These are phyloP conservation scores for Aleiodes sp. DNA, from an alignment of 1,140 invertebrate species.

Conservation along the genomic window DNA sequence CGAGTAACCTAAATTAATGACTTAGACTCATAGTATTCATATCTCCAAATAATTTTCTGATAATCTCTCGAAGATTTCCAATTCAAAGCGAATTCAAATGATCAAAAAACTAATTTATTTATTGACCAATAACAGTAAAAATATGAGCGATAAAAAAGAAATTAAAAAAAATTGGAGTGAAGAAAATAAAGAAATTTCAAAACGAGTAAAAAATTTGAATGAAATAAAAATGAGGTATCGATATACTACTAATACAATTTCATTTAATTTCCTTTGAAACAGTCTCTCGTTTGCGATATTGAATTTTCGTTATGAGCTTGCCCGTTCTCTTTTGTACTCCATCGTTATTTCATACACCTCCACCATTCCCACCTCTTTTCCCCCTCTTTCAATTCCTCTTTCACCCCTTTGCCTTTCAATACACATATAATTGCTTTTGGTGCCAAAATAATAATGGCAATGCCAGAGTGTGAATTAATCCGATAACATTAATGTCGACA, in stretches of 20 bases:
- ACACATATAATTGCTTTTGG: slow-evolving; percentile 9
- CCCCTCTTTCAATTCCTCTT: background rate
- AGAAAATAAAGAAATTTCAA: background rate
- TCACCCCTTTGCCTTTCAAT: background rate
- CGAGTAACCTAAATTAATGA: no score
- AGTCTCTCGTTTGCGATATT: slow-evolving; percentile 14
- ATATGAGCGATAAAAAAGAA: no score
- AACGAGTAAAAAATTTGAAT: background rate
- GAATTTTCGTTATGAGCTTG: slow-evolving; percentile 9
- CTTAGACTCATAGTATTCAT: no score
- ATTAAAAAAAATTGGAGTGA: background rate
- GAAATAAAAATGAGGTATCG: slow-evolving; percentile 14
- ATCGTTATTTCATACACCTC: slow-evolving; percentile 2
- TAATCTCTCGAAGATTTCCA: no score
- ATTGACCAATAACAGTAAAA: no score
- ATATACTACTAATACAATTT: slow-evolving; percentile 13
- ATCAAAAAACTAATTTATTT: no score
- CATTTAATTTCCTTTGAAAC: slow-evolving; percentile 21
- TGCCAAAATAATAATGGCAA: slow-evolving; percentile 15
- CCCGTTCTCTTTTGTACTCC: background rate
- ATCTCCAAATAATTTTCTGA: no score
- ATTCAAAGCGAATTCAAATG: slow-evolving; percentile 11
- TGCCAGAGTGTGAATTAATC: slow-evolving; percentile 11
- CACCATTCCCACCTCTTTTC: background rate
- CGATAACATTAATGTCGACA: slow-evolving; percentile 7